phyloP scores from a whole-genome alignment of 1,140 invertebrate species.

The Metopolophium dirhodum region DNA sequence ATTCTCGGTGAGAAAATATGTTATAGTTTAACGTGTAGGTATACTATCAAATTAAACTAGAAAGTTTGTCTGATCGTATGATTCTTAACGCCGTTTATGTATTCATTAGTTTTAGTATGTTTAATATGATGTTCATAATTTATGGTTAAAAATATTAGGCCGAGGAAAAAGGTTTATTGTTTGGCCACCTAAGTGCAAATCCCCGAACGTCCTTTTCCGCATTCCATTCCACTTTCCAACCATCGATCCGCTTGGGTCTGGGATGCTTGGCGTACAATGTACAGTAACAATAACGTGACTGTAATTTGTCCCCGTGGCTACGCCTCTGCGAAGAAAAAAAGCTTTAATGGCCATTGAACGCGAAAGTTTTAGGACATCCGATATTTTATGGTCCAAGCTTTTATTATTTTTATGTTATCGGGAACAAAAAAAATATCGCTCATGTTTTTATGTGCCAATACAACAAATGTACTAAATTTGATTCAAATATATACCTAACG shows the following conservation, averaged over 20 bases:
- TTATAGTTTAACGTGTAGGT: background rate
- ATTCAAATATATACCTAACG: background rate
- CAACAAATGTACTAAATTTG: background rate
- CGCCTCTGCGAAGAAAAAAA: background rate
- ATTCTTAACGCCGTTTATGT: background rate
- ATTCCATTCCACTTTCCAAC: conserved; percentile 30
- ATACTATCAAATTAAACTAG: background rate
- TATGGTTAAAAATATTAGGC: conserved; percentile 10
- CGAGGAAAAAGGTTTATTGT: background rate
- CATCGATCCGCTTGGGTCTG: conserved; percentile 47
- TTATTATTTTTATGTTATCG: conserved; percentile 42
- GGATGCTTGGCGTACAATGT: background rate
- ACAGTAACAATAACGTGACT: conserved; percentile 33
- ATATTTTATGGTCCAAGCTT: conserved; percentile 35
- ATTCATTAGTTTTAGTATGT: conserved; percentile 23
- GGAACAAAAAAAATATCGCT: background rate
- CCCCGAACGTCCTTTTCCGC: conserved; percentile 24
- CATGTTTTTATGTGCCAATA: conserved; percentile 24
- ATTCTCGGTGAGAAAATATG: background rate
- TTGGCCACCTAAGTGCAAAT: conserved; percentile 35
- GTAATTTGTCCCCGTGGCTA: conserved; percentile 47
- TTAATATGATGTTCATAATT: conserved; percentile 22
- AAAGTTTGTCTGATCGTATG: too few relatives aligned
- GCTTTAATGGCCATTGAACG: conserved; percentile 44
- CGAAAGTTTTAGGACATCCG: conserved; percentile 38